Conservation (phyloP, 2,113 vertebrate genomes). For the Lepus europaeus region DNA sequence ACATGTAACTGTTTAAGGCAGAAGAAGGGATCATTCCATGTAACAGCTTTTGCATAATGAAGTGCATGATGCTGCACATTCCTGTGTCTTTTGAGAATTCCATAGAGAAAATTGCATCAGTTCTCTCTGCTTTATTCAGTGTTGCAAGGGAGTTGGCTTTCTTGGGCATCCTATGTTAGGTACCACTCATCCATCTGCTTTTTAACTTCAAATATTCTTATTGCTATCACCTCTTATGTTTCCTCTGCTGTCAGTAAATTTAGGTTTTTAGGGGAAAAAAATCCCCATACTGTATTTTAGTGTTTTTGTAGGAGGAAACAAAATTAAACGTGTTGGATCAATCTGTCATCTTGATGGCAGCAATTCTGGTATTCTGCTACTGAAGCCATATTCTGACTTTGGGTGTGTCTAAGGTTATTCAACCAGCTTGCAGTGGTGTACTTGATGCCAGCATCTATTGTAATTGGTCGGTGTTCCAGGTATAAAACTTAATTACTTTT, state of each 20-base stretch:
- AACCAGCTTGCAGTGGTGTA: fast-evolving
- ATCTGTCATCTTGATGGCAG: conserved; percentile 2
- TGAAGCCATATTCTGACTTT: neutral
- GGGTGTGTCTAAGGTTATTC: neutral
- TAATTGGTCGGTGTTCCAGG: neutral
- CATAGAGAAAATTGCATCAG: neutral
- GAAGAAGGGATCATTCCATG: neutral
- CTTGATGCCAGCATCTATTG: neutral
- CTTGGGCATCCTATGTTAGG: neutral
- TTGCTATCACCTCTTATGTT: neutral
- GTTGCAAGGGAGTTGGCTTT: neutral
- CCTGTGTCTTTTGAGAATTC: neutral
- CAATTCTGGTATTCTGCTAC: neutral
- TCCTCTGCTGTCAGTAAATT: conserved; percentile 14
- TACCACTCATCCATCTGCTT: neutral
- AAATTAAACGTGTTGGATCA: conserved; percentile 26
- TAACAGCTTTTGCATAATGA: neutral
- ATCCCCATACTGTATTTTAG: conserved; percentile 34
- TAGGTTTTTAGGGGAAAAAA: neutral
- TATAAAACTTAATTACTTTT: neutral
- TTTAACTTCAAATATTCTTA: neutral
- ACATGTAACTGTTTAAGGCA: fast-evolving
- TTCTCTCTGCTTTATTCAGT: neutral
- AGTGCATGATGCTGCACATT: neutral
- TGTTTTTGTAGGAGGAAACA: neutral